Percentiles rank a stretch among this genome's conserved stretches.
These are phyloP conservation scores for Cranoglanis bouderius DNA, from an alignment of 2,113 vertebrate species.

Conservation along the genomic window DNA sequence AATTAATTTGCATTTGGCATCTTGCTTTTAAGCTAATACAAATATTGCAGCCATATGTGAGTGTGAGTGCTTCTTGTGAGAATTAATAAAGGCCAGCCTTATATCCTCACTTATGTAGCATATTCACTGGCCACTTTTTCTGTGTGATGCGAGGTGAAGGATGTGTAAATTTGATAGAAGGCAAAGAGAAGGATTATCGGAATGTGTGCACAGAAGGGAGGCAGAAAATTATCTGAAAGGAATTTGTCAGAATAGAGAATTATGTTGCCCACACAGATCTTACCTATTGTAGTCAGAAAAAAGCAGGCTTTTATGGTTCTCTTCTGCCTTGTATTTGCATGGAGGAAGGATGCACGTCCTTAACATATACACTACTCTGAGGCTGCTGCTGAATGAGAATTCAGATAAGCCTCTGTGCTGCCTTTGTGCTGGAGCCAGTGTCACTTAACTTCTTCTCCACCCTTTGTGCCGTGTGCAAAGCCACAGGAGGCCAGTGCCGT, in stretches of 20 bases:
- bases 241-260: constrained; percentile 68
- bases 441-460: constrained; percentile 71
- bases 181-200: constrained; percentile 54
- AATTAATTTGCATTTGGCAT: constrained; percentile 63
- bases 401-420: constrained; percentile 69
- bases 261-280: constrained; percentile 68
- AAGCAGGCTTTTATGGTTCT: constrained; percentile 56
- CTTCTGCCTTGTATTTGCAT: constrained; percentile 39
- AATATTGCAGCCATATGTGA: constrained; percentile 65
- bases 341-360: constrained; percentile 51
- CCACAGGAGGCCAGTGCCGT: constrained; percentile 68
- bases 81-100: constrained; percentile 70
- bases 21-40: constrained; percentile 64
- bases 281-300: constrained; percentile 67
- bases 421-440: constrained; percentile 73
- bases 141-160: constrained; percentile 57
- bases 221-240: constrained; percentile 65
- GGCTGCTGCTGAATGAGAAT: constrained; percentile 61
- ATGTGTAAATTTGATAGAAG: constrained; percentile 75
- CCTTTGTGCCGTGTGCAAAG: constrained; percentile 64
- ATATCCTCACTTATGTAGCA: constrained; percentile 64
- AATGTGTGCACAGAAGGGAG: constrained; percentile 65
- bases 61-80: constrained; percentile 53
- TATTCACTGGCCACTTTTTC: constrained; percentile 60
- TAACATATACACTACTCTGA: constrained; percentile 42